Base-by-base conservation (phyloP, 2,113 vertebrate genomes). In the Microcebus lehilahytsara region DNA sequence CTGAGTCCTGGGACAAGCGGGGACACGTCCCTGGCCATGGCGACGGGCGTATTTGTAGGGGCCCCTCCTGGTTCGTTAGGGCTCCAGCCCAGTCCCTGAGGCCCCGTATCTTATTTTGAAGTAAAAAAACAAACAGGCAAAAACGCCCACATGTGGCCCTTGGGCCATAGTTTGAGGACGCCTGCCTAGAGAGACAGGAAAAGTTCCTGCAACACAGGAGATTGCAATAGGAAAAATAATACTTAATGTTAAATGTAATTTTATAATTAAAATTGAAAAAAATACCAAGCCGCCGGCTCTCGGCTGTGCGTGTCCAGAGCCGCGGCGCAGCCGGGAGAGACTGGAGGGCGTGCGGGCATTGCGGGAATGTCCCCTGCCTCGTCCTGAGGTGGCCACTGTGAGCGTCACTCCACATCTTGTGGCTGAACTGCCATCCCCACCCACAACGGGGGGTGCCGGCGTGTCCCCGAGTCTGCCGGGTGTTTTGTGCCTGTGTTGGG, bases 281-380 rank as follows among this genome's bases (percentile, higher is more conserved):
- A 71, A 40, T 74, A 30, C 25, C 0, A 0, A 0, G 7, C 51
- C 23, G 22, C 53, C 40, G 9, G 34, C 6, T n/a, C 71, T 17
- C 37, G 9, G 19, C 7, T 23, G 74, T 13, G 32, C 3, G 0
- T 25, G 56, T 85, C n/a, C 3, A 14, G 62, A 69, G 58, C 62
- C 12, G 5, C 7, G 3, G 9, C 5, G 2, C 2, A 2, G 22
- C 16, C 2, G 9, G 4, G 40, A n/a, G 6, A 10, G n/a, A 42
- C 5, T 1, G 4, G 71, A 60, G 11, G 9, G 40, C 3, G 7
- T 8, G 0, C 64, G 23, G 0, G 4, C 0, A 1, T 2, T 0
- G 69, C 32, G 10, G 9, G 0, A 2, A 12, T 0, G 14, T 16
- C 51, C 37, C 2, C 2, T 12, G 6, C 7, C 4, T 19, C 42